phyloP scores from a whole-genome alignment of 2,797 vertebrate genomes.

The Salmo trutta region DNA sequence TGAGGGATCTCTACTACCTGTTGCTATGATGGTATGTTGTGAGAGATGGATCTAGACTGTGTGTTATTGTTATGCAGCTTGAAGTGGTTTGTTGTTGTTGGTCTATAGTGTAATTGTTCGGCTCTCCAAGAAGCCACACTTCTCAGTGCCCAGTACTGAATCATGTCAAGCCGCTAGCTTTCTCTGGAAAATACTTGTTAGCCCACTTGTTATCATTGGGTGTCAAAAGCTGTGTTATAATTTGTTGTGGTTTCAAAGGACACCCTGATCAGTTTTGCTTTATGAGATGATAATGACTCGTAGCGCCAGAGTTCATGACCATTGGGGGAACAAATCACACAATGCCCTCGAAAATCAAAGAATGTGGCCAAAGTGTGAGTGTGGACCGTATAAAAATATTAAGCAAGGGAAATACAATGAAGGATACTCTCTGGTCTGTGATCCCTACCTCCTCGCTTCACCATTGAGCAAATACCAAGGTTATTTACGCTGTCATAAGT shows the following conservation, averaged over 20 bases:
- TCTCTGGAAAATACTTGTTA: background rate
- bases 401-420: constrained; percentile 53
- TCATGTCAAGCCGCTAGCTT: background rate
- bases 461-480: constrained; percentile 59
- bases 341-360: constrained; percentile 30
- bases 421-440: constrained; percentile 52
- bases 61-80: background rate
- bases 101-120: background rate
- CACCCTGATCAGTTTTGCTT: background rate
- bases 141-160: background rate
- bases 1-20: background rate
- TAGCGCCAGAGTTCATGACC: constrained; percentile 7
- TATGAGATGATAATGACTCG: constrained; percentile 7
- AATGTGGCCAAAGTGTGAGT: constrained; percentile 44
- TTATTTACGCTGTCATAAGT: constrained; percentile 69
- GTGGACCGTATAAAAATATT: constrained; percentile 34
- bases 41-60: background rate
- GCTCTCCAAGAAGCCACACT: background rate
- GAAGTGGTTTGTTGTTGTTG: background rate
- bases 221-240: background rate
- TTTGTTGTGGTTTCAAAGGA: background rate
- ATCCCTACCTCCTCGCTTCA: constrained; percentile 51
- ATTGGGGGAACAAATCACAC: background rate
- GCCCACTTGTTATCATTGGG: background rate
- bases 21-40: background rate